Evolutionary conservation across 2,888 invertebrate species (phyloP).

Genomic region (Polydrusus cervinus): DNA sequence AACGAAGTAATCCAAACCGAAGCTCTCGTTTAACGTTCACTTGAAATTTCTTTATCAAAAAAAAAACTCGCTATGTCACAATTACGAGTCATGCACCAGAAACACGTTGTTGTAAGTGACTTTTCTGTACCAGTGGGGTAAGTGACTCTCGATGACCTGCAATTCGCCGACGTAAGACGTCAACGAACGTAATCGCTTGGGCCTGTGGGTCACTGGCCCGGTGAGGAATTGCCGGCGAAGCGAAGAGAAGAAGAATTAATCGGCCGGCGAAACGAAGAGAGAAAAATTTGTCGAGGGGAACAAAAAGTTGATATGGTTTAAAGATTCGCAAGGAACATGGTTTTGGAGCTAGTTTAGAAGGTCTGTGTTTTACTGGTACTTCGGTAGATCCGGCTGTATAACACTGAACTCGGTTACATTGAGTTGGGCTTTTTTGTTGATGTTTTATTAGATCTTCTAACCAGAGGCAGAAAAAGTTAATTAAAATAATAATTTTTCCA

Average conservation of each 20-base stretch:
- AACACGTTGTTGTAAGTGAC: conserved; percentile 48
- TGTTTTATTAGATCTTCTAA: too few species aligned
- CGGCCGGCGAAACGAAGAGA: conserved; percentile 16
- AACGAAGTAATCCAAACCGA: too few species aligned
- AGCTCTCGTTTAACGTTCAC: too few species aligned
- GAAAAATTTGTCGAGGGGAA: conserved; percentile 24
- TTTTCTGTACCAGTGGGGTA: conserved; percentile 75
- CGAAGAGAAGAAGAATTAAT: conserved; percentile 28
- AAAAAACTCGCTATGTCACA: conserved; percentile 9
- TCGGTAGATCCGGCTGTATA: too few species aligned
- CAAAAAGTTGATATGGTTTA: conserved; percentile 3
- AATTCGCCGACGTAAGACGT: conserved; percentile 52
- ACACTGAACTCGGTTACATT: too few species aligned
- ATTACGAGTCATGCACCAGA: conserved; percentile 41
- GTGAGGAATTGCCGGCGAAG: conserved; percentile 12
- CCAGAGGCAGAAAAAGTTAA: too few species aligned
- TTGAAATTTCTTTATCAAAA: not conserved
- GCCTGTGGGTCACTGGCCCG: conserved; percentile 56
- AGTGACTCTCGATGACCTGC: conserved; percentile 79
- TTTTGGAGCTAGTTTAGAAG: not conserved
- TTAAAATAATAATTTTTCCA: too few species aligned
- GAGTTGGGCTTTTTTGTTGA: too few species aligned
- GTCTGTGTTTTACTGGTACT: not conserved
- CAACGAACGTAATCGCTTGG: conserved; percentile 51
- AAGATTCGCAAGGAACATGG: not conserved